phyloP scores from a whole-genome alignment of 2,888 invertebrate genomes.

The Coecobrya sp. region DNA sequence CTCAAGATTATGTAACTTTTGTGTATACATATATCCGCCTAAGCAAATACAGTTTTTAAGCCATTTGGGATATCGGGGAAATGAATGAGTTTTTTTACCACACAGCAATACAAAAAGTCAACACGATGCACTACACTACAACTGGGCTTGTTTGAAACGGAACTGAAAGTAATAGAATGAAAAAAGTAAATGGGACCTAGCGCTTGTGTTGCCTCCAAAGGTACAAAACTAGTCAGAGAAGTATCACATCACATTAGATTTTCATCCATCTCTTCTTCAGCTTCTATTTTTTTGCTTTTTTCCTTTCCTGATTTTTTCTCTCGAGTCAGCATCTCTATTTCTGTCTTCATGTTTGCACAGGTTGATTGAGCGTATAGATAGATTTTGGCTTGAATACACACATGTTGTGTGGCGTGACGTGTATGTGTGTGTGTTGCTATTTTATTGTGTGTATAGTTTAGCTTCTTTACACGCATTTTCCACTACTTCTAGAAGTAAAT shows the following conservation, averaged over 20 bases:
- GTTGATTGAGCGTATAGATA: constrained; percentile 70
- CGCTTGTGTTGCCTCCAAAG: background rate
- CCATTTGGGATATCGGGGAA: constrained; percentile 12
- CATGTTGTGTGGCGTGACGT: background rate
- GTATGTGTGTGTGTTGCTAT: background rate
- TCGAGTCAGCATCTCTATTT: constrained; percentile 20
- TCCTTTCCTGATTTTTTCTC: background rate
- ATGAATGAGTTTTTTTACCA: constrained; percentile 8
- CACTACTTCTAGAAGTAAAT: background rate
- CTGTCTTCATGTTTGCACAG: constrained; percentile 67
- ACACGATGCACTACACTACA: background rate
- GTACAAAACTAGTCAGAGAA: background rate
- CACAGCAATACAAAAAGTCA: background rate
- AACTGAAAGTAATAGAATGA: background rate
- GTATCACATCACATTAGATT: constrained; percentile 60
- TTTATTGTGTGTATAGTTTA: constrained; percentile 22
- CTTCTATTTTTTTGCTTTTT: constrained; percentile 11
- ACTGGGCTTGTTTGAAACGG: background rate
- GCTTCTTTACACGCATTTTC: background rate
- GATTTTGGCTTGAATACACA: constrained; percentile 22
- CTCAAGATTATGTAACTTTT: background rate
- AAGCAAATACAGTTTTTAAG: background rate
- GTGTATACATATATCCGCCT: background rate
- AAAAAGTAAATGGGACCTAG: background rate
- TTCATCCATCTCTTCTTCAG: constrained; percentile 48